Conservation (phyloP, 2,797 vertebrate species). For the Phataginus tricuspis region DNA sequence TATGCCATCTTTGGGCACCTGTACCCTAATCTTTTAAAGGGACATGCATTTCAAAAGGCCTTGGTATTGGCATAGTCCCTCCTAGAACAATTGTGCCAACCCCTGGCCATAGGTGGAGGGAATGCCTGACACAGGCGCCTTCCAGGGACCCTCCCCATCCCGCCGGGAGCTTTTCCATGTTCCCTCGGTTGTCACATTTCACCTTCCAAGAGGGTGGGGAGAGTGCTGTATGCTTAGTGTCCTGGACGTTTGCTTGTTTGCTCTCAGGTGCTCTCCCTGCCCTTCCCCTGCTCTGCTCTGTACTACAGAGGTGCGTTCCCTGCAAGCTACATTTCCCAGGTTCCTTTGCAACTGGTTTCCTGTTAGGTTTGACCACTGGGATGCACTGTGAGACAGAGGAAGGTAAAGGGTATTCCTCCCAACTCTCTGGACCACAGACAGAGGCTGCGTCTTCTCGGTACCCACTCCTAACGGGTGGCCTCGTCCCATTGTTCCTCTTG, state of each 20-base stretch:
- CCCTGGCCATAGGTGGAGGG: not conserved
- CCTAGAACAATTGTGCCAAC: not conserved
- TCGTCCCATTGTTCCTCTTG: too few species aligned
- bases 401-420: not conserved
- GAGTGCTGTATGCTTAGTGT: accelerated
- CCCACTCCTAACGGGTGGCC: not conserved
- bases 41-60: not conserved
- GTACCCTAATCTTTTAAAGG: not conserved
- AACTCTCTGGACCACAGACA: not conserved
- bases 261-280: not conserved
- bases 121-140: not conserved
- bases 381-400: not conserved
- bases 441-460: accelerated
- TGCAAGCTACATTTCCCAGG: not conserved
- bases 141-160: not conserved
- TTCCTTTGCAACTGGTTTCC: not conserved
- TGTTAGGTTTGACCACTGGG: not conserved
- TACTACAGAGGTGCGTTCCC: not conserved
- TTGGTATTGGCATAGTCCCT: not conserved
- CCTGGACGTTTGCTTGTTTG: not conserved
- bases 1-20: not conserved
- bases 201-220: not conserved
- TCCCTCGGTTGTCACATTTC: not conserved
- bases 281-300: not conserved
- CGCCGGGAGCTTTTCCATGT: not conserved